Conservation (phyloP, 2,888 invertebrate genomes). For the Lasioglossum villosulum region DNA sequence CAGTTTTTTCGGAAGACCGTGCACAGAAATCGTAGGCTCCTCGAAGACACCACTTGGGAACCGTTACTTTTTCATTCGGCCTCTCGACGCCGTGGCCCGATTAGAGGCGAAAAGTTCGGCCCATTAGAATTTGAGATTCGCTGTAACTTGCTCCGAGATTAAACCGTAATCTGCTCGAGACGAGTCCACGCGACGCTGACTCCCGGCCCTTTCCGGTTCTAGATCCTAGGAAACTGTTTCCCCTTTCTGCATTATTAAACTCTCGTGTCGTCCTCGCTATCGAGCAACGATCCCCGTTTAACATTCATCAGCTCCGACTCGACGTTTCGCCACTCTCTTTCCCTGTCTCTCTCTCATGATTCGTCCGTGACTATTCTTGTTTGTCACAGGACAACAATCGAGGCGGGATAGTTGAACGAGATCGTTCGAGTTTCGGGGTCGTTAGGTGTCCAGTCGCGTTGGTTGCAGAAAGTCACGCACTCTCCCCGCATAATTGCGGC, state of each 20-base stretch:
- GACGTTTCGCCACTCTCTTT: background rate
- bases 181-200: conserved; percentile 13
- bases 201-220: background rate
- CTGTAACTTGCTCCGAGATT: conserved; percentile 32
- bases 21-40: background rate
- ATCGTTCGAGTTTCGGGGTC: background rate
- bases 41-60: background rate
- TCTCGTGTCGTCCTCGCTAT: background rate
- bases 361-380: background rate
- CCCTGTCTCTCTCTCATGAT: background rate
- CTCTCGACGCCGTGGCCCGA: background rate
- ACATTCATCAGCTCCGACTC: conserved; percentile 3
- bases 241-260: conserved; percentile 29
- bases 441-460: background rate
- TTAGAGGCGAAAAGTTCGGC: conserved; percentile 32
- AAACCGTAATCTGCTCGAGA: conserved; percentile 43
- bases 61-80: background rate
- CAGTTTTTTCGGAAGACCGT: too few species aligned
- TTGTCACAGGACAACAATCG: background rate
- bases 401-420: background rate
- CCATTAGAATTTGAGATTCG: conserved; percentile 52
- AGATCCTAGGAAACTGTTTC: conserved; percentile 11
- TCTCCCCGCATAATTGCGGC: background rate
- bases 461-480: conserved; percentile 23
- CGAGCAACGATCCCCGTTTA: conserved; percentile 5